Conservation (phyloP, 2,888 invertebrate genomes). For the Andrena marginata region DNA sequence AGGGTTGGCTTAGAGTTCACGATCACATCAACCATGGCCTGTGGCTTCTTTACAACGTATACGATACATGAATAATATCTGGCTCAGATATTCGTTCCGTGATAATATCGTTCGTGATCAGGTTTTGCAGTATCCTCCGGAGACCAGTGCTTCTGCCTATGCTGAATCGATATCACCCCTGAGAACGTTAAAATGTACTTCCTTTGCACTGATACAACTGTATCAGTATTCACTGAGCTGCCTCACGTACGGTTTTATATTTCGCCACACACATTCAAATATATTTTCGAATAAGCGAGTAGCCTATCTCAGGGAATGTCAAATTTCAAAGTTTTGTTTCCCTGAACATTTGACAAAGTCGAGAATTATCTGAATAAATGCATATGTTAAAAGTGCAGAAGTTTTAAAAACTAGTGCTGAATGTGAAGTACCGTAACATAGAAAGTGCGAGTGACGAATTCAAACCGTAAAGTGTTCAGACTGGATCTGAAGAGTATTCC, state of each 20-base stretch:
- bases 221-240: slow-evolving; percentile 38
- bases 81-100: slow-evolving; percentile 57
- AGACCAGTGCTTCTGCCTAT: slow-evolving; percentile 60
- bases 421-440: too few species aligned
- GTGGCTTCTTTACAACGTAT: slow-evolving; percentile 67
- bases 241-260: slow-evolving; percentile 15
- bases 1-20: slow-evolving; percentile 77
- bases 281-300: background rate
- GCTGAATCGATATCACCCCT: slow-evolving; percentile 65
- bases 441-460: too few species aligned
- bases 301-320: slow-evolving; percentile 1
- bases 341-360: background rate
- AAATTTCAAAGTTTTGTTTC: slow-evolving; percentile 5
- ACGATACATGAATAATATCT: slow-evolving; percentile 71
- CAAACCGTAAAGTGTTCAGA: too few species aligned
- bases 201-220: slow-evolving; percentile 53
- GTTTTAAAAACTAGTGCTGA: too few species aligned
- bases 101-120: slow-evolving; percentile 74
- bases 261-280: background rate
- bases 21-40: slow-evolving; percentile 68
- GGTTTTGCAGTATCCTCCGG: slow-evolving; percentile 66
- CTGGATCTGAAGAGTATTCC: too few species aligned
- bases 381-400: too few species aligned
- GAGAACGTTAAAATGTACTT: slow-evolving; percentile 67
- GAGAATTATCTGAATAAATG: slow-evolving; percentile 4